Evolutionary conservation across 2,888 invertebrate genomes (phyloP).

Genomic region (Sinotaia quadrata): DNA sequence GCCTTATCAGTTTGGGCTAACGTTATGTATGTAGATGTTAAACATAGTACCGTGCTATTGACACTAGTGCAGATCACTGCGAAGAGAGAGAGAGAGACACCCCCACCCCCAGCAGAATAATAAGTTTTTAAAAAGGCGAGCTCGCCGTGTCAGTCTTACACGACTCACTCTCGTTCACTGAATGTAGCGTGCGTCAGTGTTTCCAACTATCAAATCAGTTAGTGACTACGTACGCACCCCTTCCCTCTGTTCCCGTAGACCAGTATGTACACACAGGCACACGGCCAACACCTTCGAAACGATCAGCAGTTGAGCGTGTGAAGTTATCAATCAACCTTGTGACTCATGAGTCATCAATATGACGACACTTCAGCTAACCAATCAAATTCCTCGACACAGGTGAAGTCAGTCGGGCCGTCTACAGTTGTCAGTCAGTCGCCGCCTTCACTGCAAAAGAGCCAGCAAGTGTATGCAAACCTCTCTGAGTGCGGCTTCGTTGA

Average conservation of each 20-base stretch:
- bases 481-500: no score
- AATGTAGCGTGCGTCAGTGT: no score
- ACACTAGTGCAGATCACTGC: no score
- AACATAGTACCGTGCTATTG: no score
- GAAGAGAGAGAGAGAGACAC: no score
- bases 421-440: constrained; percentile 8
- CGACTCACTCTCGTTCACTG: background rate
- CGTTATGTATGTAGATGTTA: no score
- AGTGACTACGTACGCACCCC: background rate
- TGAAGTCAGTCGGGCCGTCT: background rate
- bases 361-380: constrained; percentile 32
- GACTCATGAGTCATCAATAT: constrained; percentile 31
- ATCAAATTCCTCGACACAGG: constrained; percentile 33
- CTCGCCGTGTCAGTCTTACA: background rate
- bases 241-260: background rate
- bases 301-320: constrained; percentile 17
- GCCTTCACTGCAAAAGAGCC: no score
- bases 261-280: background rate
- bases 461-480: no score
- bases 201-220: no score
- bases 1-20: no score
- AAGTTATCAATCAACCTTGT: constrained; percentile 31
- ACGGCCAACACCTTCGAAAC: background rate
- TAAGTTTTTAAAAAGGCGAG: no score
- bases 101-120: no score